Evolutionary conservation across 2,888 invertebrate species (phyloP).

Genomic region (Chrysolina americana): DNA sequence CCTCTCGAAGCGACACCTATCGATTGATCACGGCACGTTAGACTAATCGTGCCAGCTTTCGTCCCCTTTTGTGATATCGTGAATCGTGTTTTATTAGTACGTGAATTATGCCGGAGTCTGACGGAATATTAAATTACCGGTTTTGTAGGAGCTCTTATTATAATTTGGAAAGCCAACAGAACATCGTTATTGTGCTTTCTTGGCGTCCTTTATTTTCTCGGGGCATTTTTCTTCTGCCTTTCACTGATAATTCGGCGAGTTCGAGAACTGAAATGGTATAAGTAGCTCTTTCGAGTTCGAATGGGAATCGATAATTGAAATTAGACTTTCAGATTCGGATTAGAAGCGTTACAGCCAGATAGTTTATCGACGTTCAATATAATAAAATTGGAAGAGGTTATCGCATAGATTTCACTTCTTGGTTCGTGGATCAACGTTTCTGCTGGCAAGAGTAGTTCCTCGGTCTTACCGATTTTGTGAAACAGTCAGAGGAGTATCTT

Average conservation of each 20-base stretch:
- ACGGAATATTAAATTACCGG: conserved; percentile 3
- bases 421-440: no score
- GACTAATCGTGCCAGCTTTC: conserved; percentile 1
- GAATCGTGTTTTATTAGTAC: conserved; percentile 1
- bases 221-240: background rate
- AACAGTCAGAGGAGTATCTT: no score
- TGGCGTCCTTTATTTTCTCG: background rate
- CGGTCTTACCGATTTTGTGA: no score
- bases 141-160: background rate
- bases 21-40: conserved; percentile 14
- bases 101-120: conserved; percentile 4
- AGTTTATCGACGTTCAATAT: no score
- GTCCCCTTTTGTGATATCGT: background rate
- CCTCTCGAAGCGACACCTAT: background rate
- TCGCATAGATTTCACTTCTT: no score
- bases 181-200: background rate
- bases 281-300: background rate
- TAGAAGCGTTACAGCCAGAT: no score
- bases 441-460: no score
- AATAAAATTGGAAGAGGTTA: no score
- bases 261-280: background rate
- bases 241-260: background rate
- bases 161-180: conserved; percentile 4
- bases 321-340: no score
- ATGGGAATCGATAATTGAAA: no score